Evolutionary conservation across 2,797 vertebrate species (phyloP).

Genomic region (Echiichthys vipera): DNA sequence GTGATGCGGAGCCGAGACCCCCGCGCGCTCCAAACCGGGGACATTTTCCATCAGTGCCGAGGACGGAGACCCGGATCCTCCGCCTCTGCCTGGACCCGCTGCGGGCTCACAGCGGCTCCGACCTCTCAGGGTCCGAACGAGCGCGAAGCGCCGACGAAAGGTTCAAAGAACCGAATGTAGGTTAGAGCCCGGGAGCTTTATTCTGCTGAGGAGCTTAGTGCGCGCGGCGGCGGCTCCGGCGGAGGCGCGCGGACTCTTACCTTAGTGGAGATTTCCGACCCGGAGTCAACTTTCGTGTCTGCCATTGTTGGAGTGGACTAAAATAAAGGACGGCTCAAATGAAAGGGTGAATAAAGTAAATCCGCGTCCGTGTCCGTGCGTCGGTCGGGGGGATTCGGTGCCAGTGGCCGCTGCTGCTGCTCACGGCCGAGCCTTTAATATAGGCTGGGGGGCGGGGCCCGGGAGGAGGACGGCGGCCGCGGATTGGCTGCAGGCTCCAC

Average conservation of each 20-base stretch:
- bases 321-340: constrained; percentile 78
- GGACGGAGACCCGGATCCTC: too few species aligned
- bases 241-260: constrained; percentile 70
- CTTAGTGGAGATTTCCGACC: constrained; percentile 84
- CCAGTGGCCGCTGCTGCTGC: constrained; percentile 81
- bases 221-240: background rate
- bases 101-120: too few species aligned
- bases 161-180: constrained; percentile 27
- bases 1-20: constrained; percentile 44
- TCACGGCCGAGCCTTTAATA: constrained; percentile 79
- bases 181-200: constrained; percentile 36
- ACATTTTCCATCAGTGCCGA: background rate
- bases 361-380: constrained; percentile 40
- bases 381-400: constrained; percentile 64
- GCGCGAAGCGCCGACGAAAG: constrained; percentile 43
- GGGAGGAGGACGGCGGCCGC: constrained; percentile 14
- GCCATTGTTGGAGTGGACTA: constrained; percentile 81
- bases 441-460: constrained; percentile 80
- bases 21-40: constrained; percentile 13
- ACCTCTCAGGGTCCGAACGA: constrained; percentile 25
- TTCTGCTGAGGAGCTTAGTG: background rate
- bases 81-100: too few species aligned
- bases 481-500: constrained; percentile 68
- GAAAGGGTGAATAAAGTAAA: constrained; percentile 74
- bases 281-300: constrained; percentile 84